Evolutionary conservation across 1,140 invertebrate species (phyloP).

Genomic region (Aricia agestis): DNA sequence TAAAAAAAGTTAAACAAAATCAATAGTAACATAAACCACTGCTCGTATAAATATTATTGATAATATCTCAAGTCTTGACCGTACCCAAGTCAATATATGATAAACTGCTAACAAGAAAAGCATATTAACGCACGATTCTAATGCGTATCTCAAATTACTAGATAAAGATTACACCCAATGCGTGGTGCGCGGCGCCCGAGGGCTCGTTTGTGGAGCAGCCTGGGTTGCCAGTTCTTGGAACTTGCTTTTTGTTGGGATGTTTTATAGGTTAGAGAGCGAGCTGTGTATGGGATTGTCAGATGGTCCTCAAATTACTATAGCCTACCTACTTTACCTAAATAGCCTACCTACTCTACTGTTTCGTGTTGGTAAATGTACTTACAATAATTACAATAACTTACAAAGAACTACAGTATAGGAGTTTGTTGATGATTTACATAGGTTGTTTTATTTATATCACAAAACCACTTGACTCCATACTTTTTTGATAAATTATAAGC

Average conservation of each 20-base stretch:
- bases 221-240: neutral
- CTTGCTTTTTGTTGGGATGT: neutral
- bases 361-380: no score
- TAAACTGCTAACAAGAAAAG: constrained; percentile 7
- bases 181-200: constrained; percentile 40
- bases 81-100: constrained; percentile 15
- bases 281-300: neutral
- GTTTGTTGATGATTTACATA: no score
- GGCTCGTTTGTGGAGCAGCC: constrained; percentile 55
- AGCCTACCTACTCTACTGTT: no score
- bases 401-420: no score
- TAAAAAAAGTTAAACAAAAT: no score
- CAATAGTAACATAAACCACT: neutral
- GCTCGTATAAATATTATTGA: neutral
- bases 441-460: no score
- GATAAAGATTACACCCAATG: constrained; percentile 24
- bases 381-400: no score
- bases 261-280: neutral
- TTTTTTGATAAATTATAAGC: no score
- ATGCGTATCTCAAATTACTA: constrained; percentile 25
- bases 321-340: no score
- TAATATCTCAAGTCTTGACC: neutral
- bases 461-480: no score
- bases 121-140: constrained; percentile 16
- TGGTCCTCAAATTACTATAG: no score